Evolutionary conservation across 92 coral and sea anemone species (phyloP).

Genomic region (Epizoanthus ramosus): DNA sequence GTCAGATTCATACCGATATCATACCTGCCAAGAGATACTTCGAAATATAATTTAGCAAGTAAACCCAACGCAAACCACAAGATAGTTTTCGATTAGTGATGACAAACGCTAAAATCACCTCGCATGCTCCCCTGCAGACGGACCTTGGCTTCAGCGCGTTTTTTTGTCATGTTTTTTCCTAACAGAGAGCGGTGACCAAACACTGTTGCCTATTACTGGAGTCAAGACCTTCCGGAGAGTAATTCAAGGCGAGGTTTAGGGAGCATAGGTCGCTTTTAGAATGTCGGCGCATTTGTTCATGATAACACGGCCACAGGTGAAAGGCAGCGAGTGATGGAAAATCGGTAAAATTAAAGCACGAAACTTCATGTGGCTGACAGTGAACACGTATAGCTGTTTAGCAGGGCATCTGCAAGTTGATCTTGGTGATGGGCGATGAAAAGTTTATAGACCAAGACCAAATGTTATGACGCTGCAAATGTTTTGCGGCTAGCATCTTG

Average conservation of each 20-base stretch:
- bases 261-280: constrained; percentile 22
- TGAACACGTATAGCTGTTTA: not conserved
- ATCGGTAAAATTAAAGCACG: constrained; percentile 36
- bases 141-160: constrained; percentile 30
- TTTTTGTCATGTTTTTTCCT: constrained; percentile 8
- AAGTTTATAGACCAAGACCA: not conserved
- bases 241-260: constrained; percentile 40
- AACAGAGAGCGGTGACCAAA: not conserved
- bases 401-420: not conserved
- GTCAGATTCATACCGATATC: constrained; percentile 52
- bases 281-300: constrained; percentile 37
- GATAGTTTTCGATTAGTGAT: constrained; percentile 63
- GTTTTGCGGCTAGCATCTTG: constrained; percentile 15
- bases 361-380: not conserved
- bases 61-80: constrained; percentile 72
- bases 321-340: not conserved
- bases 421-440: constrained; percentile 3
- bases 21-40: constrained; percentile 71
- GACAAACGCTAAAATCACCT: constrained; percentile 44
- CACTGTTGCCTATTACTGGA: not conserved
- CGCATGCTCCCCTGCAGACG: constrained; percentile 17
- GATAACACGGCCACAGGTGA: constrained; percentile 42
- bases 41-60: constrained; percentile 67
- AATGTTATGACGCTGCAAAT: not conserved
- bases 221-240: constrained; percentile 57